Evolutionary conservation across 2,888 invertebrate genomes (phyloP), one percentile per base, ranked within the genome.

Genomic region (Pollenia angustigena): DNA sequence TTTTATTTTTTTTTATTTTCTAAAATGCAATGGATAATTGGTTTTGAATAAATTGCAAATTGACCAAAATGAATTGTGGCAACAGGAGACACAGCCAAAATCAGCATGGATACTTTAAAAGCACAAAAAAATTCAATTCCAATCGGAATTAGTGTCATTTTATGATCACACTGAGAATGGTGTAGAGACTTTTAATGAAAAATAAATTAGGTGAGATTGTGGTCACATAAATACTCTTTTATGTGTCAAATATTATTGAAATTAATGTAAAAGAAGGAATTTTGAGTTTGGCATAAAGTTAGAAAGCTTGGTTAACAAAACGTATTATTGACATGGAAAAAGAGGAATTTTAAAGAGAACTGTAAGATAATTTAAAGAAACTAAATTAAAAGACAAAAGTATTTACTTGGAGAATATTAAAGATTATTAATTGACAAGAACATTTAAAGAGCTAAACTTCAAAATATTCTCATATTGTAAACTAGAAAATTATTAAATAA

Each of bases 41-140:
- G 74, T 80, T 62, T 80, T 74, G 79, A 60, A 75, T 40, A 80
- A 62, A 74, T 68, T 60, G 84, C 74, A 84, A 84, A 84, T 84
- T 84, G 74, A 48, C 32, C 74, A 62, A 69, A 74, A 80, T 80
- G 79, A 74, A 80, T 85, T 75, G 60, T 83, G 69, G 68, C 82
- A 69, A 18, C 11, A 40, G 58, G 14, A 48, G 4, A 18, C 1
- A 42, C 14, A 46, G 1, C 58, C 18, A 18, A 58, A 18, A 58
- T 60, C n/a, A n/a, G 8, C 68, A 42, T 44, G 46, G 48, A 58
- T 69, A 18, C 18, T 42, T 60, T 14, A 12, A 40, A 48, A 68
- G 48, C 18, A 0, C 16, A 54, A 48, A 54, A 54, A 62, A 40
- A 32, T 64, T 9, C 16, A 75, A n/a, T 69, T 54, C 54, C 68